These are phyloP conservation scores for Ichneumoninae sp. DNA, from an alignment of 2,888 invertebrate genomes.

Conservation along the genomic window DNA sequence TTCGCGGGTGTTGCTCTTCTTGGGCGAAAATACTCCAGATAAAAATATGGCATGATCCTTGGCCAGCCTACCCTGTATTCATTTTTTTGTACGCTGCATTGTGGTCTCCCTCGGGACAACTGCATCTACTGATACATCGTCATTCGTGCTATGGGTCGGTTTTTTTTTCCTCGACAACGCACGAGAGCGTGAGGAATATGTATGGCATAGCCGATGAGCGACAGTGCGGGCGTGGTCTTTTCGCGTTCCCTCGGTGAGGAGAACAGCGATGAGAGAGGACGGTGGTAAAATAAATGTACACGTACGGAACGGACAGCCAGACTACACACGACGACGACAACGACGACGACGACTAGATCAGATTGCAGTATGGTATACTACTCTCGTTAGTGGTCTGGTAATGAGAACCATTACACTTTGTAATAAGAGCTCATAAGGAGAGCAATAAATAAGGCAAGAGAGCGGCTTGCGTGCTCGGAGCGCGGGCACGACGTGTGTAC, in stretches of 20 bases:
- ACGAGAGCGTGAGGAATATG: conserved; percentile 33
- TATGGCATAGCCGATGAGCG: conserved; percentile 22
- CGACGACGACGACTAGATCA: conserved; percentile 53
- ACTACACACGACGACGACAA: conserved; percentile 26
- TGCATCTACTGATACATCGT: conserved; percentile 30
- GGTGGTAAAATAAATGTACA: conserved; percentile 1
- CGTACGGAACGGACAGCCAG: not conserved
- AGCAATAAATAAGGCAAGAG: conserved; percentile 57
- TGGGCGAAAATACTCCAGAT: not conserved
- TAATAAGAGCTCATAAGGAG: conserved; percentile 63
- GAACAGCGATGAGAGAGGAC: conserved; percentile 8
- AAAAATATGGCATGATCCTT: not conserved
- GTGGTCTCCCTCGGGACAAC: conserved; percentile 14
- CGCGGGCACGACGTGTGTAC: conserved; percentile 28
- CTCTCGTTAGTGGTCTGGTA: conserved; percentile 62
- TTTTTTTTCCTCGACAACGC: conserved; percentile 6
- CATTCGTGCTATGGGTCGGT: not conserved
- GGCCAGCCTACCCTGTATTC: too few species aligned
- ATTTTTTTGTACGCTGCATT: not conserved
- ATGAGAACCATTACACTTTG: conserved; percentile 66
- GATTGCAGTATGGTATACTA: conserved; percentile 49
- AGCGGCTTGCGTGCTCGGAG: conserved; percentile 41
- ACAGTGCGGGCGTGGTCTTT: conserved; percentile 16
- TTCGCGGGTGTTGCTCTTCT: not conserved
- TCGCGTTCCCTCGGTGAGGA: conserved; percentile 18